These are phyloP conservation scores for Drosophila eohydei DNA, from an alignment of 2,888 invertebrate species.

Conservation along the genomic window DNA sequence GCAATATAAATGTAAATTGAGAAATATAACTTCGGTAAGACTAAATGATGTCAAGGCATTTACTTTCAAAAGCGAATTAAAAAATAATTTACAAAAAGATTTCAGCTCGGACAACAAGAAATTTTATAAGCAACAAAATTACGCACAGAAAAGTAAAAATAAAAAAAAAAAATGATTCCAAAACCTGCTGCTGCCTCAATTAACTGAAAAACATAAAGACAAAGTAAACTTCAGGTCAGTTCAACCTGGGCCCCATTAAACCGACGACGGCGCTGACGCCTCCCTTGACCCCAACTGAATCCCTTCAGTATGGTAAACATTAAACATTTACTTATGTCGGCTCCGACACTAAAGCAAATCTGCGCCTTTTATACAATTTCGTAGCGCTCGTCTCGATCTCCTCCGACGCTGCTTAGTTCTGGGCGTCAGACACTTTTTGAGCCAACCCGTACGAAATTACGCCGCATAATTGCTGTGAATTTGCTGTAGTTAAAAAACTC, in stretches of 20 bases:
- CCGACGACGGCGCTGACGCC: constrained; percentile 25
- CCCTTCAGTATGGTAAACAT: constrained; percentile 34
- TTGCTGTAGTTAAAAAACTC: constrained; percentile 39
- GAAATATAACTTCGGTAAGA: constrained; percentile 22
- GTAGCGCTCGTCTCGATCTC: constrained; percentile 22
- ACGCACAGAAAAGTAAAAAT: constrained; percentile 42
- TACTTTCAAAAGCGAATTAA: constrained; percentile 70
- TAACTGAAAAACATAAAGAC: constrained; percentile 52
- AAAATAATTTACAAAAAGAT: constrained; percentile 34
- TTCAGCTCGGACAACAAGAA: constrained; percentile 41
- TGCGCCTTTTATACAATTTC: constrained; percentile 18
- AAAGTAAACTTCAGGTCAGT: constrained; percentile 52
- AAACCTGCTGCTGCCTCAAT: constrained; percentile 71
- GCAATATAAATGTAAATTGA: constrained; percentile 46
- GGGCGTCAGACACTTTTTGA: constrained; percentile 34
- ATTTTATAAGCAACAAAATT: constrained; percentile 53
- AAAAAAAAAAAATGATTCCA: constrained; percentile 33
- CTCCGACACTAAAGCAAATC: constrained; percentile 29
- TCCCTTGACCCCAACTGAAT: constrained; percentile 21
- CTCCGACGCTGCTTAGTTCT: constrained; percentile 23
- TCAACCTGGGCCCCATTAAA: constrained; percentile 50
- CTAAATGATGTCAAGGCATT: constrained; percentile 72
- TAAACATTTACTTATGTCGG: constrained; percentile 29
- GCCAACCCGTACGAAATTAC: constrained; percentile 23
- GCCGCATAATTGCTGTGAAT: constrained; percentile 39